These are phyloP conservation scores for Dolichoris vasculosae DNA, from an alignment of 1,140 invertebrate genomes.

Conservation along the genomic window DNA sequence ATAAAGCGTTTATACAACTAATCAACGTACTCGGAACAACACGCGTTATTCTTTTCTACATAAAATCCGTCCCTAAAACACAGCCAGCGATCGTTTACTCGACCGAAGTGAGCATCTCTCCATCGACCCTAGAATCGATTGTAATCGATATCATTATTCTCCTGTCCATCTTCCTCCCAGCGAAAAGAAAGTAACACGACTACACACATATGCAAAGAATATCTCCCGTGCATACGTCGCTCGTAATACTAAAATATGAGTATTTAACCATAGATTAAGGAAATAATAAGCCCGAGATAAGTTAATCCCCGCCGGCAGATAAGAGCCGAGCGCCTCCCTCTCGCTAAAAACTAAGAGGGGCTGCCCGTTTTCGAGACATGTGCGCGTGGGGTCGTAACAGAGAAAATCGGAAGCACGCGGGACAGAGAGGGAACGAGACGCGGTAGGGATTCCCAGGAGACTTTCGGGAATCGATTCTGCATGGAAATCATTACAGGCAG, in stretches of 20 bases:
- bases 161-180: neutral
- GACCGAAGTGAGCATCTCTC: neutral
- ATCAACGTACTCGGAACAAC: neutral
- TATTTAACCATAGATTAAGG: conserved; percentile 74
- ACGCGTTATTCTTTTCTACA: neutral
- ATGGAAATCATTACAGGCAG: conserved; percentile 74
- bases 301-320: conserved; percentile 72
- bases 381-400: conserved; percentile 52
- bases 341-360: conserved; percentile 46
- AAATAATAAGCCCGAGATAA: conserved; percentile 75
- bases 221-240: conserved; percentile 14
- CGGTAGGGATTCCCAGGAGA: conserved; percentile 66
- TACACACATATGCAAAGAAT: conserved; percentile 9
- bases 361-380: conserved; percentile 54
- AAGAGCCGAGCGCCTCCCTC: conserved; percentile 59
- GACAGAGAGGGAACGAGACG: neutral
- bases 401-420: conserved; percentile 17
- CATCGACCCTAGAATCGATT: neutral
- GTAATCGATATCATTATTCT: neutral
- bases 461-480: conserved; percentile 72
- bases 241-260: conserved; percentile 74
- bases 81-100: neutral
- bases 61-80: neutral
- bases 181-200: neutral
- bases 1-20: neutral